These are phyloP conservation scores for Chitala chitala DNA, from an alignment of 2,113 vertebrate species.

Conservation along the genomic window DNA sequence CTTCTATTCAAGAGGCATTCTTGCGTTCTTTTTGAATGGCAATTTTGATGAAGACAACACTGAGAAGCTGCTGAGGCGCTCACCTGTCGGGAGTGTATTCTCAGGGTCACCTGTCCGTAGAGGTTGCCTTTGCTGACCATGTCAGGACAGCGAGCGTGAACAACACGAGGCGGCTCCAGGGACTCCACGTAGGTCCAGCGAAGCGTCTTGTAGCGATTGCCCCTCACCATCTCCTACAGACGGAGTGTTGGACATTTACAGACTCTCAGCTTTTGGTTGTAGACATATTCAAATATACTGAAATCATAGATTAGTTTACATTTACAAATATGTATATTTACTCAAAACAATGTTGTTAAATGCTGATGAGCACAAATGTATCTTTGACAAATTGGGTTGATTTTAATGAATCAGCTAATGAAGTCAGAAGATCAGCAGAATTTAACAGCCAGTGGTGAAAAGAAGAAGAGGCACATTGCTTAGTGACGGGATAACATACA, in stretches of 20 bases:
- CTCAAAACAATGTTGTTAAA: neutral
- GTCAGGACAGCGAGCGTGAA: constrained; percentile 75
- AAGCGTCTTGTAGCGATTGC: constrained; percentile 80
- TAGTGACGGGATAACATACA: constrained; percentile 60
- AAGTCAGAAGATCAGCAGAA: neutral
- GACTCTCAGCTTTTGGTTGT: too few species aligned
- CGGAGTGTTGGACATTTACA: too few species aligned
- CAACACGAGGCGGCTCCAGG: constrained; percentile 74
- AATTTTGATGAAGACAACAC: neutral
- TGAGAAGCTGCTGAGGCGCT: neutral
- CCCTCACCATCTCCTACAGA: constrained; percentile 85
- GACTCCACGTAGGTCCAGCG: constrained; percentile 83
- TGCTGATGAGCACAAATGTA: neutral
- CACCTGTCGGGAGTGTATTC: constrained; percentile 89
- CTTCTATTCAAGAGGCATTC: too few species aligned
- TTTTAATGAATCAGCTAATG: neutral
- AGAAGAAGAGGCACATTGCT: too few species aligned
- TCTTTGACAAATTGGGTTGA: neutral
- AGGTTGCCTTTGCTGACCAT: constrained; percentile 72
- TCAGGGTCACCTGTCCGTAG: constrained; percentile 85
- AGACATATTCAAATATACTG: too few species aligned
- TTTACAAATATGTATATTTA: too few species aligned
- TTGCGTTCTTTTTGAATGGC: too few species aligned
- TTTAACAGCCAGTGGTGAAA: neutral
- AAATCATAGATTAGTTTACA: too few species aligned